Evolutionary conservation across 2,113 vertebrate genomes (phyloP).

Genomic region (Dascyllus trimaculatus): DNA sequence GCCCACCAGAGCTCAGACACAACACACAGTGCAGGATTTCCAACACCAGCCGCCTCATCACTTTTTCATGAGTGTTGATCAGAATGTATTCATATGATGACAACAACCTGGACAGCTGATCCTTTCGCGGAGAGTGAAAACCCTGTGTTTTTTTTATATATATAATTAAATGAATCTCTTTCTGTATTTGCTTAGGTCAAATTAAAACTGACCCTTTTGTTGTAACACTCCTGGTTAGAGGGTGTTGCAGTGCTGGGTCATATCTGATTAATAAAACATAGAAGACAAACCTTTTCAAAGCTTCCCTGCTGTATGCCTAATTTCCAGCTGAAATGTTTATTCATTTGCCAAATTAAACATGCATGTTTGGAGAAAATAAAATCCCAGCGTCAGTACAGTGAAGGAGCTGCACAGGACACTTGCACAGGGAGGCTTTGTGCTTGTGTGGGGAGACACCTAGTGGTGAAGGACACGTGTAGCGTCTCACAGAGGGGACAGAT

Average conservation of each 20-base stretch:
- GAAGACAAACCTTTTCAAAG: constrained; percentile 68
- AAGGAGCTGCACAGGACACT: not conserved
- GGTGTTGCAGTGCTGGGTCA: constrained; percentile 46
- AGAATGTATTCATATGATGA: constrained; percentile 40
- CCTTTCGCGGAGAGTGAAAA: not conserved
- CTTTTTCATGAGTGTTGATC: constrained; percentile 69
- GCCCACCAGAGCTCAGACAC: constrained; percentile 74
- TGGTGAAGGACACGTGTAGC: constrained; percentile 27
- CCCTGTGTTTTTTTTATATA: not conserved
- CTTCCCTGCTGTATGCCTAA: constrained; percentile 54
- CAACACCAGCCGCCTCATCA: constrained; percentile 55
- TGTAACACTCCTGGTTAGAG: constrained; percentile 51
- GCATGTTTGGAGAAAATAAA: constrained; percentile 47
- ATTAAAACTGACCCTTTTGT: constrained; percentile 63
- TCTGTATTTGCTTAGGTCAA: constrained; percentile 37
- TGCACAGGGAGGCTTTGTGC: constrained; percentile 31
- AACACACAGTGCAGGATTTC: constrained; percentile 61
- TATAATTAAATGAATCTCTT: no score
- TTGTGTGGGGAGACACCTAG: constrained; percentile 79
- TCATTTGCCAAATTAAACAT: constrained; percentile 71
- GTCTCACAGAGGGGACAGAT: not conserved
- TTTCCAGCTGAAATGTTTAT: constrained; percentile 74
- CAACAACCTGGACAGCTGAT: constrained; percentile 29
- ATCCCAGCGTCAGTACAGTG: constrained; percentile 11
- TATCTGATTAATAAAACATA: constrained; percentile 74